Evolutionary conservation across 2,888 invertebrate species (phyloP), one percentile per base, ranked within the genome.

Genomic region (Apamea monoglypha): DNA sequence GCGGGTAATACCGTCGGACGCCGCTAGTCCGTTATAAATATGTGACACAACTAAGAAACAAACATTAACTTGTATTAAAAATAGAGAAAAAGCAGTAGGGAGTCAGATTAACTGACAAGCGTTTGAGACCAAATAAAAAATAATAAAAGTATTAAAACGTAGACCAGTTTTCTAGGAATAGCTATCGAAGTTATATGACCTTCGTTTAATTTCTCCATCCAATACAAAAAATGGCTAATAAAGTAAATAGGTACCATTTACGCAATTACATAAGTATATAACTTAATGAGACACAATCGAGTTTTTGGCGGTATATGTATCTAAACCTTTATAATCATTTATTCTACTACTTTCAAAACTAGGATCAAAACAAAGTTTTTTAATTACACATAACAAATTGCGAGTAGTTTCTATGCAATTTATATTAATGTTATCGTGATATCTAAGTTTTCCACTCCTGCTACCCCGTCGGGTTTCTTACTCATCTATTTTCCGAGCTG

Each of bases 371-470:
- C 47, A 75, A 75, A 59, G 32, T 47, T 74, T 21, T 47, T 76
- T n/a, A 47, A 50, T 36, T 61, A 61, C 7, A 47, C 10, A 29
- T 40, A 59, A 47, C 36, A 47, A 68, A 56, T 36, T 29, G 32
- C 3, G 50, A 59, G 47, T 59, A 59, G 61, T 47, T 69, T 72
- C 40, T 36, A 69, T 64, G 50, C 72, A 73, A 73, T 79, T 84
- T 44, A 32, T 79, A 69, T 84, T 79, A 6, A 84, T 69, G 44
- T 50, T 10, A 71, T 36, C n/a, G 25, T 73, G 68, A 79, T 73
- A 72, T 50, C 63, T 78, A 79, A 73, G 72, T 79, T 82, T 82
- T 69, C 71, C 68, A 72, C 72, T 69, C 40, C 32, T 18, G 25
- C 18, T 18, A 64, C 64, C 56, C 79, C 79, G 32, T n/a, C 21